Base-by-base conservation (phyloP, 2,888 invertebrate species). In the Morpho helenor region DNA sequence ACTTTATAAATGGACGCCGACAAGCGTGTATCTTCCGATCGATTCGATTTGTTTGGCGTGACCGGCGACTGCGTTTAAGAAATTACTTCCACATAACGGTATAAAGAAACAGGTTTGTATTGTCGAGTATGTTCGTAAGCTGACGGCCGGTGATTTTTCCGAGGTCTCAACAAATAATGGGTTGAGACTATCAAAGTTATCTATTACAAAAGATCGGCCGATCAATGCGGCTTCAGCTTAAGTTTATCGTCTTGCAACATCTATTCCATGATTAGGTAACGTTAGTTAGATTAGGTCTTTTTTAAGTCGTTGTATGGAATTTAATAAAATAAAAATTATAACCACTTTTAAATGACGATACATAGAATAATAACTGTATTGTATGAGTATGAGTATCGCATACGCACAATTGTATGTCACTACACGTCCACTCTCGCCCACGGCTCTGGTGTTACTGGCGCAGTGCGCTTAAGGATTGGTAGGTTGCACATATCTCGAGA, bases 31-130 rank as follows among this genome's bases (percentile, higher is more conserved):
- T 66, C 67, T 63, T 52, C 45, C 47, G 60, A 61, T 63, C 60
- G 67, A 31, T 67, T 69, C 67, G 68, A 73, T 75, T 72, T 74
- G 73, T 72, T 74, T 73, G 71, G 71, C 75, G 79, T 77, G 78
- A 76, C 76, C 75, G 74, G 74, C 73, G 75, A 71, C 72, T 70
- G 76, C 72, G 78, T 82, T 84, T 79, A 84, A 82, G 79, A 81
- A 79, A 86, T 84, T 78, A 82, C 82, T 82, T 82, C 80, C 80
- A 80, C 66, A 69, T 87, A 87, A 84, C 87, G 85, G 87, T 82
- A 74, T 71, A 65, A 68, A 66, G 68, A 67, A 84, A 86, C 87
- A 70, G 84, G 87, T 87, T 87, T 76, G 73, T 74, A 79, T 80
- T 73, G 75, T 73, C 69, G 72, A 67, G 70, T 69, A 62, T 71